Base-by-base conservation (phyloP, 23 tunicate species). In the Clavelina lepadiformis region DNA sequence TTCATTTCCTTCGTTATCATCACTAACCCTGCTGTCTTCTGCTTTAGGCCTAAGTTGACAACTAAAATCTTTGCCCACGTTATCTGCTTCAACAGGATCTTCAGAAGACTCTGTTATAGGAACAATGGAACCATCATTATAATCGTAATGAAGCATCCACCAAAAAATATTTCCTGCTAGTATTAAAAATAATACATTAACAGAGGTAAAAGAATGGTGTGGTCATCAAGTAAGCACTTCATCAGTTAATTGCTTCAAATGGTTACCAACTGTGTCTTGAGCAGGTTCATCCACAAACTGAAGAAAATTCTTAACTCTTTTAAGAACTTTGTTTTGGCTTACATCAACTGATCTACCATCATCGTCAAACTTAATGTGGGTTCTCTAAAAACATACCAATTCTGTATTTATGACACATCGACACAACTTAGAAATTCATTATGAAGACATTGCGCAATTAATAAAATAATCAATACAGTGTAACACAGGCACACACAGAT, bases 331-430 rank as follows among this genome's bases (percentile, higher is more conserved):
- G 38, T 68, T 72, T 41, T 72, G 58, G 29, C 28, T 41, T n/a
- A 31, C 57, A 38, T 24, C 7, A 5, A 72, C n/a, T 0, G 78
- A 68, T 37, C n/a, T 58, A 1, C 78, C 78, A 21, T 72, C 68
- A 7, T 41, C 52, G 31, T 72, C 78, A 59, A 72, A 72, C 33
- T 28, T 72, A 5, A 58, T 72, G 41, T 72, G 78, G 18, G 58
- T 58, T 27, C 64, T 33, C 76, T 70, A 56, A 55, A 54, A 54
- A 35, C 18, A 49, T 3, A 38, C 19, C 18, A 41, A 19, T 32
- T 32, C 23, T 33, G 3, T 28, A 2, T 3, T 1, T 18, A 4
- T 28, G 1, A 31, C 20, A 22, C 35, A 5, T 31, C 45, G 35
- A 3, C 8, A 30, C 38, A 33, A 28, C 2, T 29, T 18, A 3